Conservation (phyloP, 2,113 vertebrate species). For the Lepidiolamprologus cunningtoni region DNA sequence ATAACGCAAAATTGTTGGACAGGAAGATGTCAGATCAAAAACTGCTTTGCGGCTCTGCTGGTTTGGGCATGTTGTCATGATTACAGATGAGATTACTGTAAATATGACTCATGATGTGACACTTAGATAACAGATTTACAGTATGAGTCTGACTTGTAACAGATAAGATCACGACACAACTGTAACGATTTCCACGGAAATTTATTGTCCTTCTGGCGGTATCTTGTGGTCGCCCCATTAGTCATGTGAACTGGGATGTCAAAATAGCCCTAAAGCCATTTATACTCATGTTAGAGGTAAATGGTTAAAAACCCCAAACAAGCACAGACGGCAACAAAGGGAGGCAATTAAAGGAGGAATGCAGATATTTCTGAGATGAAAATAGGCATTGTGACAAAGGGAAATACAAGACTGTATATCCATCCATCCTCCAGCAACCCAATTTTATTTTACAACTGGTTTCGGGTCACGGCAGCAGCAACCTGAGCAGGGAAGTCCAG, state of each 20-base stretch:
- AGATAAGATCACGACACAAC: neutral
- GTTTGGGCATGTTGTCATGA: neutral
- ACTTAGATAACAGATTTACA: neutral
- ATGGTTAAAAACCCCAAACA: neutral
- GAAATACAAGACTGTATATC: neutral
- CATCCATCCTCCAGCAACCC: neutral
- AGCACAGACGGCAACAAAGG: neutral
- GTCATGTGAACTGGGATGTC: neutral
- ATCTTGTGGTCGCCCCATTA: neutral
- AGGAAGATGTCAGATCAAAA: neutral
- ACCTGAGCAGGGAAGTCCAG: neutral
- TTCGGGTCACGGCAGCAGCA: neutral
- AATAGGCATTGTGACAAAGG: neutral
- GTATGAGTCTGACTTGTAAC: neutral
- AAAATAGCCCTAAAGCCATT: neutral
- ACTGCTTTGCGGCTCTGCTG: neutral
- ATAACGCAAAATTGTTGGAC: neutral
- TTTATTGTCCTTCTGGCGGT: neutral
- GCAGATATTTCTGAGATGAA: neutral
- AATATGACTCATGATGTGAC: neutral
- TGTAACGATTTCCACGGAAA: neutral
- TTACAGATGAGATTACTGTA: neutral
- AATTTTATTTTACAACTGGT: neutral
- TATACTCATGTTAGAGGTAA: neutral
- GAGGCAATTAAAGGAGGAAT: neutral